Conservation (phyloP, 2,113 vertebrate genomes). For the Megaceryle torquata region DNA sequence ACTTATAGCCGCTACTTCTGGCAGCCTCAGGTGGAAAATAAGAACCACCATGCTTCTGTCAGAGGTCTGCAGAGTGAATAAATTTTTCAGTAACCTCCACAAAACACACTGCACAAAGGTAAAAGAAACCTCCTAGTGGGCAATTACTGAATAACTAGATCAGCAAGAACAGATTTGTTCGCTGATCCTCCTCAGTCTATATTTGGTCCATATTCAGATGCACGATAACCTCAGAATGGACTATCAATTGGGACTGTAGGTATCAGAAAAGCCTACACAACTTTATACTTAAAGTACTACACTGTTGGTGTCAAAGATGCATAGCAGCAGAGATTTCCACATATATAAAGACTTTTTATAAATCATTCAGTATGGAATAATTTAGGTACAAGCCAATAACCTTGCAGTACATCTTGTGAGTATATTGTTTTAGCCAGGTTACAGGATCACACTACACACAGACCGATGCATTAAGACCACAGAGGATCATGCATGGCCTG, state of each 20-base stretch:
- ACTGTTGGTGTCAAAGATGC: neutral
- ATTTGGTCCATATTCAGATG: rapidly evolving
- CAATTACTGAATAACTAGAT: neutral
- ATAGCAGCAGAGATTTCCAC: neutral
- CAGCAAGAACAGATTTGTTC: neutral
- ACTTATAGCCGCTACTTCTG: slow-evolving; percentile 53
- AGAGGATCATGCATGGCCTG: neutral
- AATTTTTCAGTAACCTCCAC: neutral
- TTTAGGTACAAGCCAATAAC: neutral
- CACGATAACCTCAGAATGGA: neutral
- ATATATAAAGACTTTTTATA: neutral
- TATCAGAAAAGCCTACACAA: neutral
- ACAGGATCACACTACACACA: neutral
- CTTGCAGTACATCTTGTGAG: neutral
- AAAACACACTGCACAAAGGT: neutral
- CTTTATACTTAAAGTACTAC: rapidly evolving
- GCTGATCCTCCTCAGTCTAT: neutral
- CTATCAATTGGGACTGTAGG: neutral
- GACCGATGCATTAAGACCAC: rapidly evolving
- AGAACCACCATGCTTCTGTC: neutral
- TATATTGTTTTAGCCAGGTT: neutral
- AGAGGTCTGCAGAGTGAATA: neutral
- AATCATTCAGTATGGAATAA: neutral
- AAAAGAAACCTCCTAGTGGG: slow-evolving; percentile 12
- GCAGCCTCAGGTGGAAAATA: slow-evolving; percentile 59